Evolutionary conservation across 2,797 vertebrate genomes (phyloP).

Genomic region (Petrocephalus schoutedeni): DNA sequence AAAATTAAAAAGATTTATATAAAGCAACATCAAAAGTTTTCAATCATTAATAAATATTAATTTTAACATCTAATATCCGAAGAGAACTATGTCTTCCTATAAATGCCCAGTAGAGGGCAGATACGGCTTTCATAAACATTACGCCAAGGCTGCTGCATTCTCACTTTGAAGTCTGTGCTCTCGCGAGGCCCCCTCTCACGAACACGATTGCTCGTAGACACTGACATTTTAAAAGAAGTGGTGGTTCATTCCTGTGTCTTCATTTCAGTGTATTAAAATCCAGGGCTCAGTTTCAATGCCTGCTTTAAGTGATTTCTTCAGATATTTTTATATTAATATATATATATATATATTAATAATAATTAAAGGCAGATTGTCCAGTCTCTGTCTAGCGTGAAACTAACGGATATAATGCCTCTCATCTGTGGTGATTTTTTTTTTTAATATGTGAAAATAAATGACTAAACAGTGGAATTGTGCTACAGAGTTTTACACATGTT

Average conservation of each 20-base stretch:
- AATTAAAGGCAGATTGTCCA: background rate
- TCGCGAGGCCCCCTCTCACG: background rate
- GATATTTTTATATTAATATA: background rate
- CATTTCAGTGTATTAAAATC: background rate
- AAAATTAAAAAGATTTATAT: background rate
- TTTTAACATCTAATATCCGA: background rate
- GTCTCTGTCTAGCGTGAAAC: background rate
- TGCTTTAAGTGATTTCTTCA: background rate
- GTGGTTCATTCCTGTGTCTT: background rate
- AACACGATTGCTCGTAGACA: background rate
- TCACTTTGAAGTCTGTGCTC: background rate
- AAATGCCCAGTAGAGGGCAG: slow-evolving; percentile 12
- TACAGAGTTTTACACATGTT: background rate
- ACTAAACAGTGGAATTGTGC: background rate
- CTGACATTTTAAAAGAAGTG: background rate
- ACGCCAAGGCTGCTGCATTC: background rate
- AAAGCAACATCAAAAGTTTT: background rate
- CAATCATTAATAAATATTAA: background rate
- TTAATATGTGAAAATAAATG: background rate
- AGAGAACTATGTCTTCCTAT: background rate
- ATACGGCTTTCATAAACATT: slow-evolving; percentile 2
- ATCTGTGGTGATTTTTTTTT: background rate
- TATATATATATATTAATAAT: background rate
- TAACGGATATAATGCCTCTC: background rate
- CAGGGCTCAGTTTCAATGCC: background rate